Evolutionary conservation across 2,797 vertebrate species (phyloP).

Genomic region (Darevskia mixta): DNA sequence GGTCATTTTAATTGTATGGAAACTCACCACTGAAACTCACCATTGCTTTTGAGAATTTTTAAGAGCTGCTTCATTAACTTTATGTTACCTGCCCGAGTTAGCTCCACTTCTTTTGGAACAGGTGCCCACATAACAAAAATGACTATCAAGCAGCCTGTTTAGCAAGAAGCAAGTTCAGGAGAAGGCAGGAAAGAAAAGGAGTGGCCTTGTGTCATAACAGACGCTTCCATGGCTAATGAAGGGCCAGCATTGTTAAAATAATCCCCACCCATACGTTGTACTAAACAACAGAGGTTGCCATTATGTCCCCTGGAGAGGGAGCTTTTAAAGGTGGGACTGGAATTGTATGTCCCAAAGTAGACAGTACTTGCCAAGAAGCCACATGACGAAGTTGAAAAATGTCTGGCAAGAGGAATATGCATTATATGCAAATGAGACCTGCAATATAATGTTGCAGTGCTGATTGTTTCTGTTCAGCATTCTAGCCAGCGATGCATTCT

Average conservation of each 20-base stretch:
- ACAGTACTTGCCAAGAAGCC: neutral
- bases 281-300: neutral
- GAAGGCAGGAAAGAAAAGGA: neutral
- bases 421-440: too few relatives aligned
- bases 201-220: neutral
- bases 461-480: neutral
- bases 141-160: neutral
- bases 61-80: neutral
- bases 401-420: neutral
- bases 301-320: neutral
- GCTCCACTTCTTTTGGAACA: constrained; percentile 12
- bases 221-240: neutral
- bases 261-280: neutral
- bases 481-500: neutral
- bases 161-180: constrained; percentile 31
- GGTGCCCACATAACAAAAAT: fast-evolving
- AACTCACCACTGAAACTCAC: neutral
- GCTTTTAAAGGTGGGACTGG: neutral
- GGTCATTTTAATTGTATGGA: neutral
- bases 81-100: fast-evolving
- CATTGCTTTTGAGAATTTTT: neutral
- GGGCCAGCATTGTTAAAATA: constrained; percentile 25
- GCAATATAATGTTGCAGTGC: neutral
- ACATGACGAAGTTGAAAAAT: neutral
- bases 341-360: neutral